Base-by-base conservation (phyloP, 2,888 invertebrate genomes). In the Reticulitermes lucifugus region DNA sequence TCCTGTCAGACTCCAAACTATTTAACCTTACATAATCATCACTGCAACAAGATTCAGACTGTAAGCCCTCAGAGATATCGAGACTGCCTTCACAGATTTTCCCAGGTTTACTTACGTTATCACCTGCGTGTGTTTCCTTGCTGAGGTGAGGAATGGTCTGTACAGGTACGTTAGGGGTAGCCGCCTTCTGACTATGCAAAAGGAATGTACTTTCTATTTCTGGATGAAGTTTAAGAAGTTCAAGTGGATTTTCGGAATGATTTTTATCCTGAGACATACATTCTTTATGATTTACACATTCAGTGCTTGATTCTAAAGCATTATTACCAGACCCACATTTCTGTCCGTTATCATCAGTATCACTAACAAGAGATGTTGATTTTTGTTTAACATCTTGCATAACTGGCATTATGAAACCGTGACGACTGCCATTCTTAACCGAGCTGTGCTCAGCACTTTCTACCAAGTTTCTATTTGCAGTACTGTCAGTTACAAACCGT, bases 1-100 rank as follows among this genome's bases (percentile, higher is more conserved):
- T 77, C 18, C 25, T n/a, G 9, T 41, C 25, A 7, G 77, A 77
- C 46, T 77, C 77, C 77, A 35, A 46, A 22, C 51, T 18, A 46
- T n/a, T 77, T 41, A 35, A 41, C 41, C 18, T 73, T 14, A 41
- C 10, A 73, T 4, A 41, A 12, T 29, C 6, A 0, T 46, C n/a
- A n/a, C 22, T 43, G 10, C n/a, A n/a, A 1, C 41, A 77, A 4
- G 73, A 35, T 35, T 73, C 29, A 21, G 41, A 73, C 73, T 41
- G 35, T 46, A 77, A 77, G 41, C 46, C 3, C 7, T 77, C 22
- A 77, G 77, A 77, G 25, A n/a, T 41, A 51, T 77, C 77, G 1
- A 43, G 22, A n/a, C 25, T 43, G 7, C n/a, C 77, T 77, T 77
- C 77, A 77, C 46, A 77, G 46, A 46, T 77, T 46, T 46, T 46